Evolutionary conservation across 2,888 invertebrate genomes (phyloP).

Genomic region (Horisme vitalbata): DNA sequence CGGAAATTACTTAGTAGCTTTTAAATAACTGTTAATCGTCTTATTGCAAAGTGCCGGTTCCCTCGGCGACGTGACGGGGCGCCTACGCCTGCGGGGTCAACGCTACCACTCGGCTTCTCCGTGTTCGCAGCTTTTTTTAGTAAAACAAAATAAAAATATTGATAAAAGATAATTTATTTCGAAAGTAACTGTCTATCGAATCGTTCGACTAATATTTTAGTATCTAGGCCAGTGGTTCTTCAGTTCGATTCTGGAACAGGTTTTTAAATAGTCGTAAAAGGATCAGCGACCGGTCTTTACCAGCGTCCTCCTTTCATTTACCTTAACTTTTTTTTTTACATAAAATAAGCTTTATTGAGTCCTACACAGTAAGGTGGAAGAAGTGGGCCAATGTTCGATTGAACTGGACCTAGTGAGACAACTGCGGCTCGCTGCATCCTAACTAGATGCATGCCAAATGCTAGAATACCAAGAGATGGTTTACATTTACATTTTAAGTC

Average conservation of each 20-base stretch:
- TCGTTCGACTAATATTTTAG: constrained; percentile 7
- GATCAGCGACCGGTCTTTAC: constrained; percentile 9
- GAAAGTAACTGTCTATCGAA: constrained; percentile 20
- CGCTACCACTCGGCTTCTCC: constrained; percentile 1
- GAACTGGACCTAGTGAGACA: constrained; percentile 25
- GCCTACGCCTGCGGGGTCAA: constrained; percentile 1
- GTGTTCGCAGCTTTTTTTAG: constrained; percentile 4
- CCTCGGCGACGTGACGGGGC: too few relatives aligned
- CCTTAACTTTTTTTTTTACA: not conserved
- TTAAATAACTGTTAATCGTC: constrained; percentile 35
- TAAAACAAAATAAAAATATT: constrained; percentile 6
- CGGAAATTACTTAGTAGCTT: too few relatives aligned
- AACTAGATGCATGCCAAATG: constrained; percentile 3
- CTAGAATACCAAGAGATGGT: constrained; percentile 15
- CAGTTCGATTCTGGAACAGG: constrained; percentile 9
- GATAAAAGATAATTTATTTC: too few relatives aligned
- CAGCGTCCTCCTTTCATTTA: constrained; percentile 8
- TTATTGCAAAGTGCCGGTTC: constrained; percentile 10
- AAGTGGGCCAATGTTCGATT: constrained; percentile 10
- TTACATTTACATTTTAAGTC: constrained; percentile 8
- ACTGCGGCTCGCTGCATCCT: constrained; percentile 21
- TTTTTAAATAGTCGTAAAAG: constrained; percentile 20
- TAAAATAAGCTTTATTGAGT: not conserved
- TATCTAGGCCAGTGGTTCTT: constrained; percentile 19
- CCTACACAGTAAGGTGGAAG: not conserved